These are phyloP conservation scores for Norana najaformis DNA, from an alignment of 2,888 invertebrate species.

Conservation along the genomic window DNA sequence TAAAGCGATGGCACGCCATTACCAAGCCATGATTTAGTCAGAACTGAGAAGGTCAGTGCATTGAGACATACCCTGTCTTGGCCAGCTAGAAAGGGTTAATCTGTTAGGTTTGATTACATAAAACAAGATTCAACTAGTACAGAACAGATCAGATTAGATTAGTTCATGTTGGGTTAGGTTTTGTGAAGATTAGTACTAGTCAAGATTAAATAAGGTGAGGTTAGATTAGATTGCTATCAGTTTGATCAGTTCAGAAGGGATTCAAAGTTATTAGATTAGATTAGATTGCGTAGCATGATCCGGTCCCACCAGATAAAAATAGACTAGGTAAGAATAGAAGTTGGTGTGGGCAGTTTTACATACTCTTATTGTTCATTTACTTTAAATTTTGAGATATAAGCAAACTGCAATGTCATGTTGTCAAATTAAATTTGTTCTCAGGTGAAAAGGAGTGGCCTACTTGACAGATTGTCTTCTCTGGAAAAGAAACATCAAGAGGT, in stretches of 20 bases:
- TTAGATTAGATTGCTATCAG: neutral
- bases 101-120: neutral
- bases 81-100: too few species aligned
- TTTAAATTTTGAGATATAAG: too few species aligned
- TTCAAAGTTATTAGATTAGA: neutral
- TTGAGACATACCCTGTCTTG: too few species aligned
- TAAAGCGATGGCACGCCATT: too few species aligned
- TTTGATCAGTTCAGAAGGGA: neutral
- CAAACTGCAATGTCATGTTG: neutral
- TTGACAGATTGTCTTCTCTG: conserved; percentile 23
- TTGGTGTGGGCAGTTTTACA: neutral
- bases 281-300: neutral
- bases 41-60: too few species aligned
- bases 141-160: neutral
- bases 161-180: neutral
- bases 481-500: conserved; percentile 1
- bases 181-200: too few species aligned
- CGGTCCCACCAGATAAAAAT: neutral
- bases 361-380: neutral
- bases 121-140: neutral
- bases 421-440: neutral
- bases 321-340: neutral
- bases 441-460: conserved; percentile 30
- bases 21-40: too few species aligned
- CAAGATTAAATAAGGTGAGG: neutral